These are phyloP conservation scores for Daboia siamensis DNA, from an alignment of 2,113 vertebrate species.

Conservation along the genomic window DNA sequence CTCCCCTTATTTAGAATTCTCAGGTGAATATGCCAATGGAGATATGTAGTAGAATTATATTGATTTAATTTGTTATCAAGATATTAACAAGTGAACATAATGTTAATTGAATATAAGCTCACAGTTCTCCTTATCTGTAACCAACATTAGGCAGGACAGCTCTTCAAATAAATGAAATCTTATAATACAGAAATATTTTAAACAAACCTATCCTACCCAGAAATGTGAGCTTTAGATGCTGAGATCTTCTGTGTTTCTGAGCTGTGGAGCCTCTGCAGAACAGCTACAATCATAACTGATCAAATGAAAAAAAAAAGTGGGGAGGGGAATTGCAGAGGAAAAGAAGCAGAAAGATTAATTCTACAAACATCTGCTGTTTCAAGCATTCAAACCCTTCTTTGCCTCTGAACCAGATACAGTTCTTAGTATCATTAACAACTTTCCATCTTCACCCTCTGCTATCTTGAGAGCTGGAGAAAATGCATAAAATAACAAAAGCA, in stretches of 20 bases:
- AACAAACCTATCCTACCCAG: neutral
- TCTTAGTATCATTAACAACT: neutral
- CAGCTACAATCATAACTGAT: neutral
- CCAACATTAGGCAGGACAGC: neutral
- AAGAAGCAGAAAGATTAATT: conserved; percentile 1
- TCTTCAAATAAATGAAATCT: neutral
- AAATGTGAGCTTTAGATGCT: neutral
- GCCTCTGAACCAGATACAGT: neutral
- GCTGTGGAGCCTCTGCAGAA: neutral
- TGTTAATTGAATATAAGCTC: neutral
- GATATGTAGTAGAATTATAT: neutral
- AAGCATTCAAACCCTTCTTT: neutral
- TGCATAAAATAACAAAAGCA: neutral
- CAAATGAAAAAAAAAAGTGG: neutral
- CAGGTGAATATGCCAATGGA: neutral
- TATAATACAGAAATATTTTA: neutral
- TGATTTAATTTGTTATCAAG: neutral
- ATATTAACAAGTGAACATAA: neutral
- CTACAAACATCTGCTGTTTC: neutral
- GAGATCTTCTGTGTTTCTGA: neutral
- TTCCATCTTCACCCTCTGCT: neutral
- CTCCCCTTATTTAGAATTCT: neutral
- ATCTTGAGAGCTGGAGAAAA: neutral
- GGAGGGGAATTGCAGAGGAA: neutral
- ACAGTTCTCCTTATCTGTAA: neutral